Evolutionary conservation across 2,888 invertebrate species (phyloP), one percentile per base, ranked within the genome.

Genomic region (Griposia aprilina): DNA sequence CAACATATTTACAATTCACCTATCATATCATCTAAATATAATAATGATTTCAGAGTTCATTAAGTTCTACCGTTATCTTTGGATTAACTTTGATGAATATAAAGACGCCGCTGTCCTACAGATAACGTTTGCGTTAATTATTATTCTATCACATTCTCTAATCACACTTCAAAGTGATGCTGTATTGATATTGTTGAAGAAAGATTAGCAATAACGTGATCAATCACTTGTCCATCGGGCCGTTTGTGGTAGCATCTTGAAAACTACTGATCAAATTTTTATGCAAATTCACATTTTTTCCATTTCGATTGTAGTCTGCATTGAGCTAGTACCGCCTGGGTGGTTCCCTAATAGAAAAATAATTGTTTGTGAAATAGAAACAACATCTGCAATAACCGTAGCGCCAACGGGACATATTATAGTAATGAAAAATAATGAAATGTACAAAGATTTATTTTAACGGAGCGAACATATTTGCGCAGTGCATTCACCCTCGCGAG

Each of bases 401-500:
- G 65, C 59, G 66, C 30, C 79, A 83, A 83, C 87, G 77, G 76
- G 30, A 36, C 66, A 78, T 72, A 79, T 72, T 72, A 79, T 72
- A 73, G 70, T 67, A 80, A 80, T 50, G 78, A 36, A 80, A 83
- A 83, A 90, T 89, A 91, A 91, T 89, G 87, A 91, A 89, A 88
- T 59, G 79, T 63, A 85, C 89, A 89, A 90, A 90, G 91, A 93
- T 93, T 93, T 93, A 90, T 93, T 91, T 92, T 90, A 93, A 92
- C 93, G 90, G 91, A 88, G 91, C 84, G 89, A 90, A 88, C 91
- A 92, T 93, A 93, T 95, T 95, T 94, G 92, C 92, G 66, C 85
- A 94, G 96, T 92, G 90, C 96, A 88, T 95, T 96, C 94, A 96
- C 95, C 96, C 93, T 82, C 78, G 77, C 76, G 73, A 74, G 89